phyloP scores from a whole-genome alignment of 1,140 invertebrate species.

The Hyposmocoma kahamanoa region DNA sequence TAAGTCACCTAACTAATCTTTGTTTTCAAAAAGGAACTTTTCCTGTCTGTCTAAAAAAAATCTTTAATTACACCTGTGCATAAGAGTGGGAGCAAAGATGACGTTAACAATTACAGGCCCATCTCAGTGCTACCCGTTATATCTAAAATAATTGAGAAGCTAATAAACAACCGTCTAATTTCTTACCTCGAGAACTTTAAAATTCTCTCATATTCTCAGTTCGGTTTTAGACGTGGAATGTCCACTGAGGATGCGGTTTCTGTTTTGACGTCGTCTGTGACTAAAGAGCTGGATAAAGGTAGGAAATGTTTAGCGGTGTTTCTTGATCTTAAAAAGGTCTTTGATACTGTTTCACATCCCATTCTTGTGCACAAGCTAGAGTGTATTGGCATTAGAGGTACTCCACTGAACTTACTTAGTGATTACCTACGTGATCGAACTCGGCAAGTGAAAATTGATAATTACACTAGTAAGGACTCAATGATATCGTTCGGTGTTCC shows the following conservation, averaged over 20 bases:
- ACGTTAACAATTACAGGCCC: slow-evolving; percentile 3
- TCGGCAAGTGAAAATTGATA: no score
- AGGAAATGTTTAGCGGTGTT: no score
- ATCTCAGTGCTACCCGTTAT: slow-evolving; percentile 2
- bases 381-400: no score
- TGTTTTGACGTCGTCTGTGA: background rate
- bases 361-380: no score
- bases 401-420: no score
- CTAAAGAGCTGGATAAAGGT: background rate
- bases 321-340: no score
- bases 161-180: background rate
- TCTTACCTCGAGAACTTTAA: background rate
- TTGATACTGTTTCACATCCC: no score
- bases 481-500: no score
- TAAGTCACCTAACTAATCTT: background rate
- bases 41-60: background rate
- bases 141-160: slow-evolving; percentile 9
- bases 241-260: background rate
- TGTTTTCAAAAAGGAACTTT: background rate
- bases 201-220: slow-evolving; percentile 1
- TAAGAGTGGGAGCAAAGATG: slow-evolving; percentile 6
- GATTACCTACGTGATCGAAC: no score
- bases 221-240: no score
- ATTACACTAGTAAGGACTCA: no score
- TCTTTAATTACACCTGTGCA: slow-evolving; percentile 4